Percentiles rank a stretch among this genome's conserved stretches.
Evolutionary conservation across 1,140 invertebrate species (phyloP).

Genomic region (Drosophila sp.): DNA sequence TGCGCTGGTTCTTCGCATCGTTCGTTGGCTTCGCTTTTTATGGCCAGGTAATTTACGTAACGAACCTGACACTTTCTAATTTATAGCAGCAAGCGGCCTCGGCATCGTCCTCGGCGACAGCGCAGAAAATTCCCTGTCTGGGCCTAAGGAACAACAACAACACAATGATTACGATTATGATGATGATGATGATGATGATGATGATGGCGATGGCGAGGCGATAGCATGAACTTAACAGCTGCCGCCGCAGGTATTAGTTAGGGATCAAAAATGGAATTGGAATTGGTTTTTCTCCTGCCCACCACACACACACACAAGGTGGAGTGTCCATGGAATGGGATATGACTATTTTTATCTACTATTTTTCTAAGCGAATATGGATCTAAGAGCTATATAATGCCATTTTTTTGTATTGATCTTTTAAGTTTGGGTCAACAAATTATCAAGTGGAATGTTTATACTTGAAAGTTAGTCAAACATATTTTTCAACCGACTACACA

Average conservation of each 20-base stretch:
- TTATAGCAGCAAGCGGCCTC: slow-evolving; percentile 61
- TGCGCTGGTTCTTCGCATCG: slow-evolving; percentile 8
- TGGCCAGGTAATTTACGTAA: slow-evolving; percentile 82
- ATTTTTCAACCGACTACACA: slow-evolving; percentile 2
- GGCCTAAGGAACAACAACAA: slow-evolving; percentile 14
- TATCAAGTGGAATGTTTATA: slow-evolving; percentile 1
- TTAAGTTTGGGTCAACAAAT: neutral
- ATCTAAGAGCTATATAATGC: too few relatives aligned
- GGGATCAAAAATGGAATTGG: slow-evolving; percentile 9
- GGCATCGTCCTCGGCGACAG: neutral
- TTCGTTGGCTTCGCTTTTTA: slow-evolving; percentile 56
- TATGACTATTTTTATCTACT: too few relatives aligned
- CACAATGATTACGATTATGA: slow-evolving; percentile 36
- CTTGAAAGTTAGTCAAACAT: slow-evolving; percentile 15
- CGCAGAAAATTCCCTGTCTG: slow-evolving; percentile 48
- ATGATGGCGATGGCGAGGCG: slow-evolving; percentile 8
- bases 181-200: slow-evolving; percentile 27
- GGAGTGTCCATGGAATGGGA: too few relatives aligned
- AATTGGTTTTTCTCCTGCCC: neutral
- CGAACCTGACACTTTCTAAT: slow-evolving; percentile 82
- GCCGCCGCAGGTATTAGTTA: slow-evolving; percentile 21
- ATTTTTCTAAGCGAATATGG: too few relatives aligned
- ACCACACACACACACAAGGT: neutral
- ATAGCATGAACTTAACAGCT: slow-evolving; percentile 39
- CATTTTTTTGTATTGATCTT: neutral